Base-by-base conservation (phyloP, 2,113 vertebrate species). In the Garra rufa region DNA sequence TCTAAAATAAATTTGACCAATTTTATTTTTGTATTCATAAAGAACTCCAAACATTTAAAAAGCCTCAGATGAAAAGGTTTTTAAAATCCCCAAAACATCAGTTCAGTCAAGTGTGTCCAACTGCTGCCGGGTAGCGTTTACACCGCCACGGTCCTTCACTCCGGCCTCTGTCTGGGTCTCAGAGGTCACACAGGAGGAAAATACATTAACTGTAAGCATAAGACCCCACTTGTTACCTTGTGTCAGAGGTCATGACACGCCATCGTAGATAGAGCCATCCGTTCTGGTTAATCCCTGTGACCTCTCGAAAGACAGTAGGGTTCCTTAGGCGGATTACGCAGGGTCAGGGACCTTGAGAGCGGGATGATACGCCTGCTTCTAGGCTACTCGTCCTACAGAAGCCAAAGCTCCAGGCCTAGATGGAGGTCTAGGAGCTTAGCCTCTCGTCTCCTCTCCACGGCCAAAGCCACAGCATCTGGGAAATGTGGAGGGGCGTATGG, bases 301-400 rank as follows among this genome's bases (percentile, higher is more conserved):
- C 89, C 84, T 85, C 89, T 92, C 89, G 88, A 91, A 87, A 91
- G 91, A 91, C 93, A 85, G 90, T 85, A 74, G 91, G 90, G 91
- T 89, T 92, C 89, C 91, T 94, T 93, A 93, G 89, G 87, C 78
- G 88, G 91, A 93, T 94, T 94, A 94, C 87, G 77, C 88, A 90
- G 83, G 93, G 92, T 93, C 93, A 93, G 85, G 85, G 88, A 90
- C 91, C 93, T 92, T 91, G 88, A 91, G 88, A 92, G 52, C 77
- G 83, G 87, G 90, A 90, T 91, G 81, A 86, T 88, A 89, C 55
- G 75, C 85, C 46, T 81, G 88, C 70, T 78, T 87, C 63, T 80
- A 76, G 74, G 30, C 17, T 55, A 11, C 17, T n/a, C 88, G 84
- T 86, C 80, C 87, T 82, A 74, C 24, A 61, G 86, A 88, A 79